Evolutionary conservation across 2,888 invertebrate genomes (phyloP).

Genomic region (Phorcus lineatus): DNA sequence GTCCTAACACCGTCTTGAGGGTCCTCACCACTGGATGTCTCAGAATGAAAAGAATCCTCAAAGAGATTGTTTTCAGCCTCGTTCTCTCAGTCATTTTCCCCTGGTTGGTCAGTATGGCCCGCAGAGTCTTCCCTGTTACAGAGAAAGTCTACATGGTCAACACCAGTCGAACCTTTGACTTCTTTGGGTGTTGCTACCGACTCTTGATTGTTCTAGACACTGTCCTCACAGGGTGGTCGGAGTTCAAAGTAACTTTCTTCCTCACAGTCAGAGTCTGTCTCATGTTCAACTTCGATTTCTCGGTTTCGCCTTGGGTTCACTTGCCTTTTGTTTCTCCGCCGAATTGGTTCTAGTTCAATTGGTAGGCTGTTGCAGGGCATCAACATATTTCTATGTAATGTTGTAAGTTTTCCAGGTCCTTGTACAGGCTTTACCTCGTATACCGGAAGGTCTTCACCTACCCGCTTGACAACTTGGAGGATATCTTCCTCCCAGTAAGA

Average conservation of each 20-base stretch:
- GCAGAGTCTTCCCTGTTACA: too few species aligned
- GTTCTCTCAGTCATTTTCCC: too few species aligned
- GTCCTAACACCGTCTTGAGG: too few species aligned
- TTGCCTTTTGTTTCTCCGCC: too few species aligned
- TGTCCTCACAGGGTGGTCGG: not conserved
- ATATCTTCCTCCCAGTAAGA: constrained; percentile 25
- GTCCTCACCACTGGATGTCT: too few species aligned
- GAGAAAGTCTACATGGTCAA: too few species aligned
- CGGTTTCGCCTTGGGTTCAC: not conserved
- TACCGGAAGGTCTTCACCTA: constrained; percentile 15
- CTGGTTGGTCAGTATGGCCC: too few species aligned
- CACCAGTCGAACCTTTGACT: too few species aligned
- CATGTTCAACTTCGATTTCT: not conserved
- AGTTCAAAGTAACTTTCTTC: not conserved
- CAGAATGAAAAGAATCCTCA: too few species aligned
- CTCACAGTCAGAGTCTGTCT: not conserved
- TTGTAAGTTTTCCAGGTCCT: not conserved
- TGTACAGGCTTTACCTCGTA: constrained; percentile 17
- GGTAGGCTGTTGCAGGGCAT: constrained; percentile 10
- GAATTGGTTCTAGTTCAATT: not conserved
- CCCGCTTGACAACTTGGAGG: constrained; percentile 16
- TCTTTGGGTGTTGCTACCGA: too few species aligned
- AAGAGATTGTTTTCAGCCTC: too few species aligned
- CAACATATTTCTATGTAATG: constrained; percentile 22
- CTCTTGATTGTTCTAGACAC: not conserved